phyloP scores from a whole-genome alignment of 2,113 vertebrate genomes.

The Blennius ocellaris region DNA sequence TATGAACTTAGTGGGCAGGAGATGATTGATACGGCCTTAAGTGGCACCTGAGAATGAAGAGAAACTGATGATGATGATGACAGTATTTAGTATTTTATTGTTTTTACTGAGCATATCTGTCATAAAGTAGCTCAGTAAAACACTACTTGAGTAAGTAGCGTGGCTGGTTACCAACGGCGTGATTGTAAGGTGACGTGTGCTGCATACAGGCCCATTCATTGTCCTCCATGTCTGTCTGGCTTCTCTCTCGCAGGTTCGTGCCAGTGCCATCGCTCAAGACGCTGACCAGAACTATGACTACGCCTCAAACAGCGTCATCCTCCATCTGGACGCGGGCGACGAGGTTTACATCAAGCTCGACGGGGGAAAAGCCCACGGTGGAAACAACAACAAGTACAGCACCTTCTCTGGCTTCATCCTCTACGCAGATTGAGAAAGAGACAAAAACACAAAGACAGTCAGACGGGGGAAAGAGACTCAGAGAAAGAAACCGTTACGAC shows the following conservation, averaged over 20 bases:
- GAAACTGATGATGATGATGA: no score
- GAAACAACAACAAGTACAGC: constrained; percentile 99
- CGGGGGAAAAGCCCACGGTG: constrained; percentile 96
- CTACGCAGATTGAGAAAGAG: constrained; percentile 91
- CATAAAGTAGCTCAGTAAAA: no score
- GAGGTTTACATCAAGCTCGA: constrained; percentile 98
- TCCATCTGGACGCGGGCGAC: constrained; percentile 96
- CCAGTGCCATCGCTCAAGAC: constrained; percentile 97
- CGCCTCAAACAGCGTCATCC: constrained; percentile 97
- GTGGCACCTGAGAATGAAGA: no score
- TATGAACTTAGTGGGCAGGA: no score
- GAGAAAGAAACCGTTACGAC: constrained; percentile 37
- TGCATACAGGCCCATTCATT: no score
- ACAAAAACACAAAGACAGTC: constrained; percentile 45
- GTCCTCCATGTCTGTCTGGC: background rate
- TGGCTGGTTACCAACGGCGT: no score
- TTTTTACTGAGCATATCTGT: no score
- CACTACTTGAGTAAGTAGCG: no score
- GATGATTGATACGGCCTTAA: no score
- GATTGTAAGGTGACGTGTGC: no score
- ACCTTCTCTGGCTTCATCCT: constrained; percentile 99
- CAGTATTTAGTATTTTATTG: no score
- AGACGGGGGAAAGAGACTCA: constrained; percentile 46
- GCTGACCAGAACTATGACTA: constrained; percentile 99
- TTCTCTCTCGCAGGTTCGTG: constrained; percentile 87